Evolutionary conservation across 2,113 vertebrate genomes (phyloP).

Genomic region (Scalopus aquaticus): DNA sequence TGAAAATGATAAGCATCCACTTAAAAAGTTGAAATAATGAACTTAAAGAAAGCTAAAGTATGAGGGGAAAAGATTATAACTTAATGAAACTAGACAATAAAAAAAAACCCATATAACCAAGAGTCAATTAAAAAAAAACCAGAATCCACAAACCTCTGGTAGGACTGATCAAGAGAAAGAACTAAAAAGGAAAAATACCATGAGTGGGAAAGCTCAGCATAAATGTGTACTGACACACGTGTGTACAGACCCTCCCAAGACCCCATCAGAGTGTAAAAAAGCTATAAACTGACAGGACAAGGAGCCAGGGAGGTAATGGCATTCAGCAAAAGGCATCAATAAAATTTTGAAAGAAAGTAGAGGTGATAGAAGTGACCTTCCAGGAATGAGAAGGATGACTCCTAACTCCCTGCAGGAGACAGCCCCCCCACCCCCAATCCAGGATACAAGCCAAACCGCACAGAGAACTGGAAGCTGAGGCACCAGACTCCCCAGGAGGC

Average conservation of each 20-base stretch:
- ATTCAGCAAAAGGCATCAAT: background rate
- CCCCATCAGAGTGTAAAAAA: background rate
- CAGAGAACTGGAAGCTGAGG: background rate
- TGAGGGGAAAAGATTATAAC: background rate
- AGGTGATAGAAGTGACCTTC: accelerated
- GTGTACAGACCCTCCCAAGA: background rate
- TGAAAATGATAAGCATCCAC: background rate
- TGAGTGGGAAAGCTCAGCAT: background rate
- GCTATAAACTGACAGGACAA: background rate
- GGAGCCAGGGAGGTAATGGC: accelerated
- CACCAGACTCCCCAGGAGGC: background rate
- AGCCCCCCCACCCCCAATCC: too few species aligned
- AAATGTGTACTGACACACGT: background rate
- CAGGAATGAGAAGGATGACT: background rate
- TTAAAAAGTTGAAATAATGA: background rate
- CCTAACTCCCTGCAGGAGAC: background rate
- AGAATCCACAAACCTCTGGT: background rate
- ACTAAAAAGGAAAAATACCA: background rate
- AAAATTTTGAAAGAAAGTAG: background rate
- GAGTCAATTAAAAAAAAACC: background rate
- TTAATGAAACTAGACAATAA: background rate
- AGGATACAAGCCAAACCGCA: too few species aligned
- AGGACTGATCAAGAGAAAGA: background rate
- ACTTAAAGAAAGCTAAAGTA: background rate
- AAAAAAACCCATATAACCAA: background rate